Base-by-base conservation (phyloP, 2,888 invertebrate genomes). In the Meteorus cinctellus region DNA sequence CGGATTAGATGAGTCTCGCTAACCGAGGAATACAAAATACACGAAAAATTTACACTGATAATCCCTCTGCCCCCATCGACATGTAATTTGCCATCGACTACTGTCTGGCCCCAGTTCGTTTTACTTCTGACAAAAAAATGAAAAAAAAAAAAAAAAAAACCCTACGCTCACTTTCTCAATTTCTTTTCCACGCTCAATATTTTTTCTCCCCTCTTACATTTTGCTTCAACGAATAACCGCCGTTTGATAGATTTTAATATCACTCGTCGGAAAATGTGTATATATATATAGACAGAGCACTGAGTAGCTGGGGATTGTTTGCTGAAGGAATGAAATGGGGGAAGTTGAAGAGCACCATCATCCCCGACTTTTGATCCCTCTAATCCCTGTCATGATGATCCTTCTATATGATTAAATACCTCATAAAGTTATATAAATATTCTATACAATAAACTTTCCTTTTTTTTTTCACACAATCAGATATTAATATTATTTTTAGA, bases 201-300 rank as follows among this genome's bases (percentile, higher is more conserved):
- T 73, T 66, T 29, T 66, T 36, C 67, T 62, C 67, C 59, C 66
- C 27, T 51, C 31, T 29, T 63, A 27, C 29, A 31, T 63, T 63
- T n/a, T 63, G n/a, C n/a, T 10, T 12, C 63, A 63, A 63, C 34
- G n/a, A 65, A 19, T 14, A 65, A 65, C 31, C 34, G 24, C 29
- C 29, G 62, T 36, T 34, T 65, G 65, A 41, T 65, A 34, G 65
- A 65, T 73, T 73, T 67, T 66, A 73, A 73, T 73, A 67, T 65
- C 71, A 41, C 59, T 60, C 36, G 41, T 55, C 36, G 65, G 36
- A 24, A 41, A 65, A 65, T 65, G 41, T 65, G 41, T 65, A 65
- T 41, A 65, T 19, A 55, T 8, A 55, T 55, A 55, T 55, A 55
- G 55, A 19, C 36, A 41, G 65, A 41, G 65, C 65, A 19, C 24